phyloP scores from a whole-genome alignment of 2,113 vertebrate species.

The Perognathus longimembris region DNA sequence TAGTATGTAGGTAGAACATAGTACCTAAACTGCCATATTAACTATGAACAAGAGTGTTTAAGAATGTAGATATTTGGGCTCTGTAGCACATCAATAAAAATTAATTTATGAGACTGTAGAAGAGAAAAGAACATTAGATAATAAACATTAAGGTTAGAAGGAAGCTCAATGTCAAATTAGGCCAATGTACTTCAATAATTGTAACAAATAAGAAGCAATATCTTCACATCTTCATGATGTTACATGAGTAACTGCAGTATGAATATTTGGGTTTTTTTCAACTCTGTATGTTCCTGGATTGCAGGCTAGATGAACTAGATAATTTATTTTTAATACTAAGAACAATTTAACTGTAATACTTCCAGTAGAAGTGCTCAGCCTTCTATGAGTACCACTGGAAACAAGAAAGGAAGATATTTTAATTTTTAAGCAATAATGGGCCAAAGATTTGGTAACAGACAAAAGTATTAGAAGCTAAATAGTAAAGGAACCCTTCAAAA shows the following conservation, averaged over 20 bases:
- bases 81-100: conserved; percentile 11
- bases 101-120: background rate
- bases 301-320: background rate
- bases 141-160: background rate
- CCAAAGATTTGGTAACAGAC: background rate
- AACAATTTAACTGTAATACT: background rate
- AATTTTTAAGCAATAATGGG: background rate
- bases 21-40: background rate
- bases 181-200: background rate
- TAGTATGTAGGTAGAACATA: background rate
- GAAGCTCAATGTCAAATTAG: background rate
- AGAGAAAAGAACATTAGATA: background rate
- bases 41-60: background rate
- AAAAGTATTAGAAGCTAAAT: background rate
- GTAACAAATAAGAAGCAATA: background rate
- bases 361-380: background rate
- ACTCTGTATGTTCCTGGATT: background rate
- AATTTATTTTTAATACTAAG: background rate
- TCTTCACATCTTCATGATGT: conserved; percentile 24
- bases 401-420: background rate
- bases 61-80: background rate
- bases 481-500: background rate
- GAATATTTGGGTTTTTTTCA: background rate
- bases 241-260: background rate
- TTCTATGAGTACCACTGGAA: background rate